Base-by-base conservation (phyloP, 1,140 invertebrate genomes). In the Battus philenor region DNA sequence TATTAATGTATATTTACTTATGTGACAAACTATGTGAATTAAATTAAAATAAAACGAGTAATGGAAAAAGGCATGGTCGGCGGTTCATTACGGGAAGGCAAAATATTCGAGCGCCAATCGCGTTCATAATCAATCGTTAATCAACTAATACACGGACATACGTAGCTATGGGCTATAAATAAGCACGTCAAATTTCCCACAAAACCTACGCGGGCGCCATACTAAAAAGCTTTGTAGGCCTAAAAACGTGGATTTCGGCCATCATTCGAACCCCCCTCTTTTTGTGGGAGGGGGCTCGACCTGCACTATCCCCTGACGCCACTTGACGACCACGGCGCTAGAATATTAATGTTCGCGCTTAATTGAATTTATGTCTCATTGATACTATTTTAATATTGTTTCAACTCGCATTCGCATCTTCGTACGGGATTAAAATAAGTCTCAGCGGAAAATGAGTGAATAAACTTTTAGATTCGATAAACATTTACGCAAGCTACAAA, bases 171-270 rank as follows among this genome's bases (percentile, higher is more conserved):
- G 49, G 53, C 66, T 65, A 65, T 73, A 66, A 68, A 74, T 71
- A 75, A 72, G 70, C 54, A 61, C 55, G 58, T 64, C 47, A 63
- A 72, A 72, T 61, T 67, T 66, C 60, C 64, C 62, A 57, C 58
- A 68, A 60, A 70, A 56, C 64, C 70, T 64, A 71, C 63, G 62
- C 63, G 76, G 45, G 49, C 38, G 59, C 55, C 44, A 63, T 78
- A 60, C 78, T 82, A 82, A 82, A 82, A 81, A 78, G 66, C 62
- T 60, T 66, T 64, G 74, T 78, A 82, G 74, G 74, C 78, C 76
- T 77, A 83, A 80, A 82, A 83, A 83, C 76, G 71, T 68, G 67
- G 50, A 74, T 78, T 72, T 76, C 68, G 54, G 61, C 63, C 68
- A 71, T 69, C 68, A 71, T 63, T 56, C 66, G 56, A 31, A 60